These are phyloP conservation scores for Deladenus siricidicola DNA, from an alignment of 2,888 invertebrate genomes.

Conservation along the genomic window DNA sequence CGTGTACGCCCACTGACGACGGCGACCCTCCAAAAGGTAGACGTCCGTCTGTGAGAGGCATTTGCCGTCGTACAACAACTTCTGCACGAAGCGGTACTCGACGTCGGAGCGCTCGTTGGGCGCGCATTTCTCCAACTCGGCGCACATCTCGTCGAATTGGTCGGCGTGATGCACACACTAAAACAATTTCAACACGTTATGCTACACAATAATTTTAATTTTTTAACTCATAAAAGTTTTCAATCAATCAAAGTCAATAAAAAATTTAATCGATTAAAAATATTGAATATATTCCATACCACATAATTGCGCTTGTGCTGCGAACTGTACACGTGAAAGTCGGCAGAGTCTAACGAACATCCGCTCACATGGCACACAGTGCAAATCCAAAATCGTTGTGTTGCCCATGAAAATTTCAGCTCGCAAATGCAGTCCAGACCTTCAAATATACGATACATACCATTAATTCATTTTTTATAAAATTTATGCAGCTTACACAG, in stretches of 20 bases:
- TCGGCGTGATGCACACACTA: conserved; percentile 13
- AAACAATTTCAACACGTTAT: too few species aligned
- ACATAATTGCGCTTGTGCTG: conserved; percentile 15
- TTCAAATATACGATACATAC: too few species aligned
- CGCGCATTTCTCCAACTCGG: conserved; percentile 1
- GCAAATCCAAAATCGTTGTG: conserved; percentile 19
- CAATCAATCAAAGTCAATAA: too few species aligned
- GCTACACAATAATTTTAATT: too few species aligned
- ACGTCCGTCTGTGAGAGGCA: conserved; percentile 8
- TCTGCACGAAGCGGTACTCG: conserved; percentile 7
- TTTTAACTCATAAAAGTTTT: too few species aligned
- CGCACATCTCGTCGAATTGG: neutral
- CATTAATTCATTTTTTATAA: too few species aligned
- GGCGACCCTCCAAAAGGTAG: conserved; percentile 5
- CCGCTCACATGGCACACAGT: conserved; percentile 21
- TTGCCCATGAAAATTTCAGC: conserved; percentile 13
- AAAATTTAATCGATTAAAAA: too few species aligned
- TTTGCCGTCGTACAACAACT: conserved; percentile 3
- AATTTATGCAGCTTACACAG: neutral
- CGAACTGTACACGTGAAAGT: conserved; percentile 15
- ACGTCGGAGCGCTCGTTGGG: conserved; percentile 2
- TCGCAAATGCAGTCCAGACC: conserved; percentile 23
- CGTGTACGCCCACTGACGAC: conserved; percentile 3
- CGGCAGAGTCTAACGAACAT: conserved; percentile 15
- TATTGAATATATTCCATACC: too few species aligned